Percentiles rank a stretch among this genome's conserved stretches.
phyloP scores from a whole-genome alignment of 2,797 vertebrate genomes.

The Hydrocynus forskahlii region DNA sequence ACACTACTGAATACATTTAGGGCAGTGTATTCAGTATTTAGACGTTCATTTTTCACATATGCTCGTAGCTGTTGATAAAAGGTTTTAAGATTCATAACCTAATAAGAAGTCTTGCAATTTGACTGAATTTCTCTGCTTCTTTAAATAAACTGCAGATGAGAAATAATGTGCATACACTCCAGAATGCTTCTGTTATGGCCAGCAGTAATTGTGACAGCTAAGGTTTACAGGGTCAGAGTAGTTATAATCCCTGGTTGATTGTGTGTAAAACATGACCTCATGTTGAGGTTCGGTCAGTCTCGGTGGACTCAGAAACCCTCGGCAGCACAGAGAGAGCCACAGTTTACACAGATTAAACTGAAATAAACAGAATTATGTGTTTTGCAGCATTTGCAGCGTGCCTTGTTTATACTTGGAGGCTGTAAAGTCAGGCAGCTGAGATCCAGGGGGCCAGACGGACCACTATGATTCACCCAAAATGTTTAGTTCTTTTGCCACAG shows the following conservation, averaged over 20 bases:
- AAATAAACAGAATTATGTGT: slow-evolving; percentile 13
- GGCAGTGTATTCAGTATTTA: too few species aligned
- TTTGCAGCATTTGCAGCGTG: background rate
- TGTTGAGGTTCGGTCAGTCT: background rate
- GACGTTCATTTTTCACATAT: too few species aligned
- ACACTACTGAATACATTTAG: too few species aligned
- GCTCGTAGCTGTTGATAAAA: too few species aligned
- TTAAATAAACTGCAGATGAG: background rate
- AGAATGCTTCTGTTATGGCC: background rate
- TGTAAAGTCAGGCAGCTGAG: slow-evolving; percentile 5
- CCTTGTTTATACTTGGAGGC: slow-evolving; percentile 19
- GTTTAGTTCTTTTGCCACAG: slow-evolving; percentile 14
- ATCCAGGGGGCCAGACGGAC: slow-evolving; percentile 26
- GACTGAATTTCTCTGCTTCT: too few species aligned
- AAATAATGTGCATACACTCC: background rate
- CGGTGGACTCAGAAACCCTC: slow-evolving; percentile 8
- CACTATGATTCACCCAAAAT: slow-evolving; percentile 32
- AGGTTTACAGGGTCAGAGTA: background rate
- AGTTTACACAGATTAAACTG: slow-evolving; percentile 4
- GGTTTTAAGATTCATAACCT: too few species aligned
- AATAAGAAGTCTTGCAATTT: too few species aligned
- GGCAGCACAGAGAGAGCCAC: background rate
- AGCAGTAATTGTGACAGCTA: background rate
- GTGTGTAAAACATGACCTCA: background rate
- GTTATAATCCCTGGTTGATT: background rate